Percentiles rank a stretch among this genome's conserved stretches.
phyloP scores from a whole-genome alignment of 2,888 invertebrate species.

The Drosophila gaucha region DNA sequence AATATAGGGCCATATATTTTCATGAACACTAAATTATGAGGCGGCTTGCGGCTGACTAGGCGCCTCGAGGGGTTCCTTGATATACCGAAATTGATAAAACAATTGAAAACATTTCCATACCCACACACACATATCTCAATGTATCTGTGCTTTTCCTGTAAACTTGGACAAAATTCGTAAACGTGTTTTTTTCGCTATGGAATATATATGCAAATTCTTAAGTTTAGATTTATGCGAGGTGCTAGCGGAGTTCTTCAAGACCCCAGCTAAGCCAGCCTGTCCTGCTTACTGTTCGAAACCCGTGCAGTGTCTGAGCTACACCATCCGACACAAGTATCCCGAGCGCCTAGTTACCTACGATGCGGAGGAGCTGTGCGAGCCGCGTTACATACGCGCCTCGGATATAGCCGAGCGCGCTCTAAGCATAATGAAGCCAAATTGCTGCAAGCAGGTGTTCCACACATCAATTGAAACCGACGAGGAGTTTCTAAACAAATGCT shows the following conservation, averaged over 20 bases:
- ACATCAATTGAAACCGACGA: not conserved
- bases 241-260: not conserved
- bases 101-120: conserved; percentile 20
- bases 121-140: not conserved
- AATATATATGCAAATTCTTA: conserved; percentile 34
- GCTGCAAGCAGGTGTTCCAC: too few relatives aligned
- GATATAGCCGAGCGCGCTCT: conserved; percentile 33
- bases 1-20: conserved; percentile 71
- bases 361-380: conserved; percentile 46
- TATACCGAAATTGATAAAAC: conserved; percentile 29
- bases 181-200: conserved; percentile 22
- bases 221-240: conserved; percentile 17
- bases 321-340: conserved; percentile 53
- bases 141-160: not conserved
- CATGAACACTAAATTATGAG: conserved; percentile 76
- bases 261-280: too few relatives aligned
- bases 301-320: conserved; percentile 33
- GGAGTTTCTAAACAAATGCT: not conserved
- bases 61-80: conserved; percentile 23
- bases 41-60: conserved; percentile 49
- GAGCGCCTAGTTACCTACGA: conserved; percentile 59
- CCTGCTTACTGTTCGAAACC: too few relatives aligned
- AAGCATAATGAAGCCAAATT: not conserved
- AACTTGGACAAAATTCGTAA: conserved; percentile 17
- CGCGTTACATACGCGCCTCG: conserved; percentile 42